Conservation (phyloP, 2,888 invertebrate genomes). For the Drosophila vallismaia region DNA sequence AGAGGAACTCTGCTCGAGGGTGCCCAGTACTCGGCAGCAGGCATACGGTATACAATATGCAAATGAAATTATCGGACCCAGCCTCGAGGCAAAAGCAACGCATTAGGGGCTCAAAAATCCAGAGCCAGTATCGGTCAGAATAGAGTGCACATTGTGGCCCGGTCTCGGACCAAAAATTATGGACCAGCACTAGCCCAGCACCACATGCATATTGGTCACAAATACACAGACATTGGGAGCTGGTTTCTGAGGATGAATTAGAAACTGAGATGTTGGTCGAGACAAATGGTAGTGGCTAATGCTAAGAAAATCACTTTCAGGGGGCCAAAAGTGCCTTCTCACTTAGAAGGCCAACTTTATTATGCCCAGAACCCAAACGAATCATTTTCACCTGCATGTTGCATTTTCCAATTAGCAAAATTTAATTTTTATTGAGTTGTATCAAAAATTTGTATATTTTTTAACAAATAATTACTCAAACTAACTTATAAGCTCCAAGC, state of each 20-base stretch:
- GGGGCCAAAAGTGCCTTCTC: not conserved
- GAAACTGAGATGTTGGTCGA: conserved; percentile 20
- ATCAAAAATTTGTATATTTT: too few species aligned
- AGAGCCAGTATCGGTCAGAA: conserved; percentile 17
- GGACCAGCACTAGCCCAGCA: conserved; percentile 19
- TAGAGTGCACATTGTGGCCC: conserved; percentile 35
- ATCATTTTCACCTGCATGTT: not conserved
- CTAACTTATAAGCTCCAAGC: too few species aligned
- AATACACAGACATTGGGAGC: not conserved
- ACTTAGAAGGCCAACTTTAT: not conserved
- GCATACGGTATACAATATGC: conserved; percentile 53
- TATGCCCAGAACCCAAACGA: not conserved
- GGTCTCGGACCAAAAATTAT: conserved; percentile 21
- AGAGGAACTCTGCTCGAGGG: conserved; percentile 22
- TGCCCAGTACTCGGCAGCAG: not conserved
- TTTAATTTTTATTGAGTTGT: too few species aligned
- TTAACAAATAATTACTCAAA: too few species aligned
- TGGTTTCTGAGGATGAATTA: conserved; percentile 9
- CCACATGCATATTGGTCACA: conserved; percentile 27
- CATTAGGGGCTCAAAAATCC: conserved; percentile 32
- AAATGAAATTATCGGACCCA: conserved; percentile 61
- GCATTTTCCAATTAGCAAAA: not conserved
- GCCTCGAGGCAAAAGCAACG: conserved; percentile 30
- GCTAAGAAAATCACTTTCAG: conserved; percentile 17
- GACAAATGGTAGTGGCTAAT: conserved; percentile 14